Percentiles rank a stretch among this genome's conserved stretches.
phyloP scores from a whole-genome alignment of 1,140 invertebrate genomes.

The Drosophila azteca region DNA sequence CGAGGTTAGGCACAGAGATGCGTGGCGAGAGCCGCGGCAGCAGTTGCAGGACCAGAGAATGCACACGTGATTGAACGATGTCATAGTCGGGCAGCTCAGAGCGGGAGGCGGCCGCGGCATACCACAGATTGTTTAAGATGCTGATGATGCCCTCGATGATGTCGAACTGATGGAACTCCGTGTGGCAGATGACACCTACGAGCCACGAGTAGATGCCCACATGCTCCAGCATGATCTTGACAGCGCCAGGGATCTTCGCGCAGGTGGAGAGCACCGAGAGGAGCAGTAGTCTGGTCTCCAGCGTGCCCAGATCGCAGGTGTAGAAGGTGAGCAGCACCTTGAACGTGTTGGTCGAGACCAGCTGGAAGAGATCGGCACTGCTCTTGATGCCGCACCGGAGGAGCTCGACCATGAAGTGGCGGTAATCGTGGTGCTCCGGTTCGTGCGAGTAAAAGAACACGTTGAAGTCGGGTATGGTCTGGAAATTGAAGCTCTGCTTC shows the following conservation, averaged over 20 bases:
- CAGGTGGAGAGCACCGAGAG: slow-evolving; percentile 86
- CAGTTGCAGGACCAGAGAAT: slow-evolving; percentile 61
- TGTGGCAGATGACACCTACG: slow-evolving; percentile 63
- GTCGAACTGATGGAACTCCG: slow-evolving; percentile 81
- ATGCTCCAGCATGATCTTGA: slow-evolving; percentile 86
- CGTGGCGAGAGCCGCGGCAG: slow-evolving; percentile 64
- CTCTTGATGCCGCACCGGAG: slow-evolving; percentile 87
- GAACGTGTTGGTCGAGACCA: slow-evolving; percentile 86
- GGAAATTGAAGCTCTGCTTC: slow-evolving; percentile 87
- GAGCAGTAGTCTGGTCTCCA: slow-evolving; percentile 84
- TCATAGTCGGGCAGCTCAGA: slow-evolving; percentile 56
- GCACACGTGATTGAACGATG: slow-evolving; percentile 54
- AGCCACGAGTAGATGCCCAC: slow-evolving; percentile 88
- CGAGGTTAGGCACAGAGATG: slow-evolving; percentile 57
- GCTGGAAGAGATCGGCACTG: slow-evolving; percentile 85
- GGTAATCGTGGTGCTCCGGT: slow-evolving; percentile 85
- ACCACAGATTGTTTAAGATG: slow-evolving; percentile 80
- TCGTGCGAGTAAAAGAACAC: slow-evolving; percentile 88
- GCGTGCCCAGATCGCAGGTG: slow-evolving; percentile 59
- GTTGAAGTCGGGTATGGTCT: slow-evolving; percentile 89
- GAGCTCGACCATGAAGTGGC: slow-evolving; percentile 88
- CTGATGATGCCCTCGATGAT: slow-evolving; percentile 79
- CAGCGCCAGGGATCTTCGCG: slow-evolving; percentile 86
- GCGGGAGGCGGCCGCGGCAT: slow-evolving; percentile 64
- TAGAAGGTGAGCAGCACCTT: slow-evolving; percentile 86